Percentiles rank a stretch among this genome's conserved stretches.
Conservation (phyloP, 2,113 vertebrate genomes). For the Leuciscus idus region DNA sequence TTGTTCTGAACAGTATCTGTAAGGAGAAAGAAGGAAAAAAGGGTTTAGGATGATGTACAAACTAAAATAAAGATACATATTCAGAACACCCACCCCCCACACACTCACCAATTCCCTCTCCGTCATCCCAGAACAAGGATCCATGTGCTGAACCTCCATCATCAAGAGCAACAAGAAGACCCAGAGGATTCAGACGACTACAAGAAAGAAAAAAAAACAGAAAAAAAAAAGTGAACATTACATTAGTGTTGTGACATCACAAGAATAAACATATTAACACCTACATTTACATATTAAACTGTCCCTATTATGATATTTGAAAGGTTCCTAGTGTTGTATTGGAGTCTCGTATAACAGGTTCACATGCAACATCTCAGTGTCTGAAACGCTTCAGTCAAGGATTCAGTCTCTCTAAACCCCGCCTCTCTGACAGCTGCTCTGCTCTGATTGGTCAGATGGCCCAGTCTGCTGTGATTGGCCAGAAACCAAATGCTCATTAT, state of each 20-base stretch:
- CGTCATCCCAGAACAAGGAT: constrained; percentile 87
- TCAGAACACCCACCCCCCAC: too few species aligned
- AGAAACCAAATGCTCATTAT: too few species aligned
- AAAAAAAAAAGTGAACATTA: neutral
- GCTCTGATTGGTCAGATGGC: too few species aligned
- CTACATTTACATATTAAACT: neutral
- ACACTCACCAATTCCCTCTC: constrained; percentile 80
- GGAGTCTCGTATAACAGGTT: neutral
- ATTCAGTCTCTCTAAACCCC: too few species aligned
- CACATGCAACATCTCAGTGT: neutral
- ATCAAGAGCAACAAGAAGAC: constrained; percentile 81
- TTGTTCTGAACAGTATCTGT: constrained; percentile 73
- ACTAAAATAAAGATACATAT: too few species aligned
- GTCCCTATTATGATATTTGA: neutral
- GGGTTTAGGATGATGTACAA: too few species aligned
- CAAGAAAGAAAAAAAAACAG: constrained; percentile 25
- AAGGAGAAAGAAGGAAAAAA: constrained; percentile 25
- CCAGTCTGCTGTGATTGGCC: too few species aligned
- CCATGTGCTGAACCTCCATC: constrained; percentile 73
- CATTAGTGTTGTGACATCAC: constrained; percentile 3
- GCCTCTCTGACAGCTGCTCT: too few species aligned
- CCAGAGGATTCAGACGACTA: constrained; percentile 82
- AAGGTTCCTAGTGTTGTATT: neutral
- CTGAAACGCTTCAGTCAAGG: too few species aligned
- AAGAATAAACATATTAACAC: neutral